Evolutionary conservation across 1,140 invertebrate species (phyloP), one percentile per base, ranked within the genome.

Genomic region (Arctopsyche grandis): DNA sequence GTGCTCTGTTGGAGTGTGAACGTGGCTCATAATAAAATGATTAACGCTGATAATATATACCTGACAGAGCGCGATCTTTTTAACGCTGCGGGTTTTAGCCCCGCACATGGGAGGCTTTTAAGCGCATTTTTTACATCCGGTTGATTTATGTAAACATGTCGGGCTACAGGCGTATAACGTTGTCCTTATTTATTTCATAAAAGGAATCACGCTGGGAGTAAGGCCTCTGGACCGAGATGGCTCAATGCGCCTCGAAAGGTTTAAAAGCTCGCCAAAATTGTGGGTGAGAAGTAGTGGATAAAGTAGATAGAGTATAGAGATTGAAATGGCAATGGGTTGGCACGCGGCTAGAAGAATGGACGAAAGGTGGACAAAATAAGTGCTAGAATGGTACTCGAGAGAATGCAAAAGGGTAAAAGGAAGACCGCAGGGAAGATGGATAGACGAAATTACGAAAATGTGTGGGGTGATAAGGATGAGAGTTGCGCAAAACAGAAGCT

Each of bases 181-280:
- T 77, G 79, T 80, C 79, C 70, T 74, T 80, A 80, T 80, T 78
- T 77, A 80, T 80, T 74, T 74, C 75, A 60, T 58, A 77, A 80
- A 77, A 48, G 75, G 75, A 48, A 29, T 80, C 79, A 80, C 14
- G 79, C 79, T 77, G 79, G 4, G 79, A 29, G n/a, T n/a, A n/a
- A n/a, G n/a, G n/a, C 24, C 38, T 70, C 69, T 46, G 12, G 75
- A 9, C 24, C 9, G 66, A 69, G 66, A 38, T 19, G 66, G 66
- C 29, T 69, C 24, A 69, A 69, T 69, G 29, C 10, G 0, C 5
- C 29, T 38, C 1, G 7, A 16, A 56, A 56, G 14, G 19, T 56
- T 4, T 56, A 21, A 56, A 21, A 56, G 52, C 29, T 38, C 29
- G 29, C 29, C 7, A 38, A 38, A 38, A 38, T n/a, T n/a, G n/a